Evolutionary conservation across 1,140 invertebrate species (phyloP), one percentile per base, ranked within the genome.

Genomic region (Bacillus rossius): DNA sequence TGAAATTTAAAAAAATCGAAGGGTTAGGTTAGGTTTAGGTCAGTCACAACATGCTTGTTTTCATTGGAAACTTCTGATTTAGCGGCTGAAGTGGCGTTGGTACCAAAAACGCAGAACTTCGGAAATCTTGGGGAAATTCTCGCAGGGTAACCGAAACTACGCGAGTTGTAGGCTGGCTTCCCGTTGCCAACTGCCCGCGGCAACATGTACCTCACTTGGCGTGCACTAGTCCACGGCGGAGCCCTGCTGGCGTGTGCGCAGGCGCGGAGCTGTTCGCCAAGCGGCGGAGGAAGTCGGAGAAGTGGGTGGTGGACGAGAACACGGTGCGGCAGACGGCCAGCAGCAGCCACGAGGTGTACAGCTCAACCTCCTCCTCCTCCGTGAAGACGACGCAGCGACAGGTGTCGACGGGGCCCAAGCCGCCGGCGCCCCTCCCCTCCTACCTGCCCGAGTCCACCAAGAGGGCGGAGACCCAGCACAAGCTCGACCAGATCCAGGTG

Each of bases 261-360:
- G 89, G 90, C 57, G 91, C 90, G 14, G 87, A 90, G 74, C 79
- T 94, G 65, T 94, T 94, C 76, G 89, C 89, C 17, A 92, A 92
- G 70, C 81, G 91, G 45, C 85, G 89, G 69, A 89, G 88, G 79
- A 83, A 86, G 64, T 88, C 88, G 5, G 89, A 92, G 68, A 90
- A 92, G 72, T 94, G 89, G 87, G 81, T 93, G 16, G 86, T 93
- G 16, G 90, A 91, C 64, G 88, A 89, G 70, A 82, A 74, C 63
- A 87, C 72, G 43, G 75, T 78, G 17, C 70, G 72, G 53, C 65
- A 69, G 7, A 73, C 74, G 29, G 67, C 71, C 25, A 72, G 71
- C 62, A 65, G 74, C 55, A 69, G 73, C 60, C 64, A 69, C 59
- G 71, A 72, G 63, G 65, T 70, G 64, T 66, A 72, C 26, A 61